phyloP scores from a whole-genome alignment of 2,797 vertebrate species.

The Ceyx erithaca region DNA sequence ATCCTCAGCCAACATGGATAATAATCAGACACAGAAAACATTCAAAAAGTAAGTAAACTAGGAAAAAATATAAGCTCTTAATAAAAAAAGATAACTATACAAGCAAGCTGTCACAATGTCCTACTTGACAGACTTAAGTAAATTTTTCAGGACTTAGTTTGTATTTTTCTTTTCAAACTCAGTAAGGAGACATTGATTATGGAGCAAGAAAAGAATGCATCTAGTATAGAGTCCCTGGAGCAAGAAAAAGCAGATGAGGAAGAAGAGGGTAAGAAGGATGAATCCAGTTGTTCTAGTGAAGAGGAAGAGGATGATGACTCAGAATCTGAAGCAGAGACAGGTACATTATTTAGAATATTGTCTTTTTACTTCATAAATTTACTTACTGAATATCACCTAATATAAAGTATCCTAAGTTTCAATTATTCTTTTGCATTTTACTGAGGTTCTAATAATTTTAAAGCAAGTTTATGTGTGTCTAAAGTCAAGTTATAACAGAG shows the following conservation, averaged over 20 bases:
- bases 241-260: slow-evolving; percentile 96
- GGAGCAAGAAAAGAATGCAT: slow-evolving; percentile 91
- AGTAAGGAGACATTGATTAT: slow-evolving; percentile 95
- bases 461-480: not conserved
- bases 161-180: slow-evolving; percentile 31
- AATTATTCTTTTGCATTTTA: not conserved
- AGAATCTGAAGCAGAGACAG: slow-evolving; percentile 96
- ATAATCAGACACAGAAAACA: slow-evolving; percentile 93
- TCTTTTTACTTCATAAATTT: not conserved
- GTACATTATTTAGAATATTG: slow-evolving; percentile 65
- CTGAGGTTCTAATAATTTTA: not conserved
- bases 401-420: not conserved
- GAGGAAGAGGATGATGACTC: slow-evolving; percentile 98
- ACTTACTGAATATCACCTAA: not conserved
- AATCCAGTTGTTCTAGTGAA: slow-evolving; percentile 98
- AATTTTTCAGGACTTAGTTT: not conserved
- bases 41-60: slow-evolving; percentile 88
- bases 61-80: not conserved
- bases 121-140: not conserved
- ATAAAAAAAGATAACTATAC: not conserved
- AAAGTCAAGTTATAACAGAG: not conserved
- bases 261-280: slow-evolving; percentile 96
- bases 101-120: not conserved
- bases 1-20: slow-evolving; percentile 92
- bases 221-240: slow-evolving; percentile 92